Base-by-base conservation (phyloP, 2,888 invertebrate genomes). In the Orgyia antiqua region DNA sequence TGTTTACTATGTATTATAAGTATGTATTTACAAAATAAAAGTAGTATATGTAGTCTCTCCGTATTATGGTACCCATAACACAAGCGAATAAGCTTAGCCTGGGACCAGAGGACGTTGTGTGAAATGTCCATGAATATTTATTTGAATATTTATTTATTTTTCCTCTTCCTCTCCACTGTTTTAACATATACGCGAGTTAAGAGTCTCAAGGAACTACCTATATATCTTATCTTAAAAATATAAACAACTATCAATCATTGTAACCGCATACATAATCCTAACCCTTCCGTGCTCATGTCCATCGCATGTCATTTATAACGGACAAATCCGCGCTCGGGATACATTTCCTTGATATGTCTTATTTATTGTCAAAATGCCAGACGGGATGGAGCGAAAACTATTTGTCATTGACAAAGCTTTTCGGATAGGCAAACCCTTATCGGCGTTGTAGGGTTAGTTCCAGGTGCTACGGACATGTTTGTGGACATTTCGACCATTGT, bases 351-450 rank as follows among this genome's bases (percentile, higher is more conserved):
- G 72, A 74, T 83, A 78, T 77, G 66, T 73, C 70, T 78, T 82
- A 79, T 84, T 82, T 82, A 84, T 84, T 78, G 84, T 82, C 78
- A 77, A 74, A 82, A 79, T 61, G 83, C 73, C 79, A 76, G 70
- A 72, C 53, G 55, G 59, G 63, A 68, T 68, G 62, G 71, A 75
- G 72, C 54, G 65, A 60, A 49, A 60, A 80, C 83, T 70, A 84
- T 86, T 86, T 84, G 79, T 86, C 84, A 86, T 82, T 76, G 79
- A 69, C 71, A 73, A 76, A 77, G 75, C 75, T 76, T 69, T 69
- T 66, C 53, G 68, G 69, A 65, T 62, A 63, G 63, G 51, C 64
- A 61, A 58, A 63, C 57, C 59, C 51, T 54, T 50, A 49, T 57
- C 51, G 54, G 62, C 67, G 64, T 10, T 25, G 29, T 12, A 26